A percentile compares a stretch with the other conserved stretches of the same genome.
phyloP scores from a whole-genome alignment of 2,797 vertebrate genomes.

The Sebastes diploproa region DNA sequence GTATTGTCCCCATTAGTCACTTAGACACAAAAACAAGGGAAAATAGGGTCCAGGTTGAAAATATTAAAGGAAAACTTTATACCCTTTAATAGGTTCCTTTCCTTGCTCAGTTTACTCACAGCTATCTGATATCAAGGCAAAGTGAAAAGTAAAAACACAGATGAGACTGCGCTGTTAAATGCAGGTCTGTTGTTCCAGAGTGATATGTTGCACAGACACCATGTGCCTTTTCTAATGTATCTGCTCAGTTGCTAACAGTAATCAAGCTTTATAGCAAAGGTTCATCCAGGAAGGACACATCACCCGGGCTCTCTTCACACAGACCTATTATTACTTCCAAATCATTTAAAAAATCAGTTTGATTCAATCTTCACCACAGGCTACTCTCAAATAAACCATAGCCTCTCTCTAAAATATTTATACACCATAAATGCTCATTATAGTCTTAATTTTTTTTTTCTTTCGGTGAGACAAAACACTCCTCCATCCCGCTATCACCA shows the following conservation, averaged over 20 bases:
- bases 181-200: conserved; percentile 10
- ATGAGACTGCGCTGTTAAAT: neutral
- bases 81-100: neutral
- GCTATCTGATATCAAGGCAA: neutral
- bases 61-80: too few species aligned
- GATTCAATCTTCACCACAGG: neutral
- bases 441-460: neutral
- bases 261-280: conserved; percentile 21
- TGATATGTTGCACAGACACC: conserved; percentile 1
- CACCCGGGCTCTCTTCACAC: neutral
- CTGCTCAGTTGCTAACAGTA: conserved; percentile 27
- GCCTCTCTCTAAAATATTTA: conserved; percentile 6
- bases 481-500: neutral
- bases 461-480: neutral
- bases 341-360: conserved; percentile 24
- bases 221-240: conserved; percentile 32
- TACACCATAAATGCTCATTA: neutral
- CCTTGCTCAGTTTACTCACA: neutral
- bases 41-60: too few species aligned
- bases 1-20: too few species aligned
- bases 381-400: neutral
- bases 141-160: neutral
- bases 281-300: conserved; percentile 15
- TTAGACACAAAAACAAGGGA: too few species aligned
- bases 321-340: conserved; percentile 2